Evolutionary conservation across 2,113 vertebrate genomes (phyloP).

Genomic region (Upupa epops): DNA sequence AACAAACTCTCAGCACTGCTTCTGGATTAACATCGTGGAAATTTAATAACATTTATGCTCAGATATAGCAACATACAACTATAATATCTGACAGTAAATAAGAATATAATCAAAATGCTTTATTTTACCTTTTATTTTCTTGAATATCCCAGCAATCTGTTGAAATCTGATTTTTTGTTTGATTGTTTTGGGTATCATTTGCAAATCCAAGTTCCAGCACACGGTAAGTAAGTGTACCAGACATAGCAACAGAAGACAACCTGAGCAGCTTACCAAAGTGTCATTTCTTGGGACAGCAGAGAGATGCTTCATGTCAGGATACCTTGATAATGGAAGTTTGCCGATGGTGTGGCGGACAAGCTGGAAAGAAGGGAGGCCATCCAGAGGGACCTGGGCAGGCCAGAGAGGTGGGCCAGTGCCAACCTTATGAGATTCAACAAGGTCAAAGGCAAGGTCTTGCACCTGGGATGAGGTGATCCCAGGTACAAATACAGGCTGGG

Average conservation of each 20-base stretch:
- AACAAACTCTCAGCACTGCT: background rate
- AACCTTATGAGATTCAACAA: too few species aligned
- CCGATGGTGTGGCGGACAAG: too few species aligned
- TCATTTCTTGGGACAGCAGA: background rate
- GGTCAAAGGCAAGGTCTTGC: too few species aligned
- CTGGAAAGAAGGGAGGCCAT: too few species aligned
- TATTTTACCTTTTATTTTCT: background rate
- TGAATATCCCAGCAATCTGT: background rate
- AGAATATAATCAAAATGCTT: background rate
- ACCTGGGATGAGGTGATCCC: too few species aligned
- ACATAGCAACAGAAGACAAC: background rate
- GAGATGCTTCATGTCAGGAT: background rate
- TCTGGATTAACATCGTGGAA: background rate
- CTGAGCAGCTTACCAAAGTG: background rate
- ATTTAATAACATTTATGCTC: background rate
- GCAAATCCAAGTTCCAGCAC: background rate
- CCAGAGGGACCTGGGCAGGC: too few species aligned
- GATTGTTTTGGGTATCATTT: background rate
- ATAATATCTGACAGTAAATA: background rate
- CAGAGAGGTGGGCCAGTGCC: too few species aligned
- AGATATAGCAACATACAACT: background rate
- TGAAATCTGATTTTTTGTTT: background rate
- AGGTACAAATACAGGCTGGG: too few species aligned
- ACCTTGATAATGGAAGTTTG: too few species aligned
- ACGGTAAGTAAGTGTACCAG: background rate